phyloP scores from a whole-genome alignment of 2,797 vertebrate species.

The Sebastes matsubarae region DNA sequence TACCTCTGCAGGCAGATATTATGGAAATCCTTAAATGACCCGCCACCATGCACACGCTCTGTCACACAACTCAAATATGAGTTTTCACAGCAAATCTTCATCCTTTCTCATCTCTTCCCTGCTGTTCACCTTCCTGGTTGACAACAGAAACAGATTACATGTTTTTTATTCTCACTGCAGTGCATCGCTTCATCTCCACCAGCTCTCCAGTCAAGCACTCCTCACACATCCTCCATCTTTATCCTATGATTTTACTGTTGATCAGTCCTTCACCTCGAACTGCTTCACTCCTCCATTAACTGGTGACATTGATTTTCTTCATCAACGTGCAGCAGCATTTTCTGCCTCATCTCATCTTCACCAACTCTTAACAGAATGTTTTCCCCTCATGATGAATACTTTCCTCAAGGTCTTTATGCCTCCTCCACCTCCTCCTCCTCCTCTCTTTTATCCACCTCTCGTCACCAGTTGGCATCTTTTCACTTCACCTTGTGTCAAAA shows the following conservation, averaged over 20 bases:
- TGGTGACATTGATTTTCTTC: neutral
- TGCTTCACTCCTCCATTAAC: neutral
- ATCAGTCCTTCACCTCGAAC: neutral
- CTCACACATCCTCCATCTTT: neutral
- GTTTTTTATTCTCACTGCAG: no score
- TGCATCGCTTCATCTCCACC: no score
- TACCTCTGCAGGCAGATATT: conserved; percentile 41
- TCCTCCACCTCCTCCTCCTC: neutral
- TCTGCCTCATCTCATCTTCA: neutral
- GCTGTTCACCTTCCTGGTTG: neutral
- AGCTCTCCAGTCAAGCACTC: neutral
- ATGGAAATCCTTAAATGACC: conserved; percentile 33
- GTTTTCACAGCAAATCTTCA: conserved; percentile 6
- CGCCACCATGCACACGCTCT: neutral
- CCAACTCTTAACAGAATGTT: neutral
- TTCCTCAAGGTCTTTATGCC: conserved; percentile 34
- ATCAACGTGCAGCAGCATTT: neutral
- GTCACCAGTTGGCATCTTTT: neutral
- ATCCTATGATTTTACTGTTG: neutral
- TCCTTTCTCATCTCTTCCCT: neutral
- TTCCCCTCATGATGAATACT: conserved; percentile 8
- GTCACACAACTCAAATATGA: neutral
- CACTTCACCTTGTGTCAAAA: conserved; percentile 6
- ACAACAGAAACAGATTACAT: no score
- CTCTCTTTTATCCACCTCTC: neutral